Percentiles rank a stretch among this genome's conserved stretches.
Evolutionary conservation across 2,888 invertebrate species (phyloP).

Genomic region (Kryphioiulus occultus): DNA sequence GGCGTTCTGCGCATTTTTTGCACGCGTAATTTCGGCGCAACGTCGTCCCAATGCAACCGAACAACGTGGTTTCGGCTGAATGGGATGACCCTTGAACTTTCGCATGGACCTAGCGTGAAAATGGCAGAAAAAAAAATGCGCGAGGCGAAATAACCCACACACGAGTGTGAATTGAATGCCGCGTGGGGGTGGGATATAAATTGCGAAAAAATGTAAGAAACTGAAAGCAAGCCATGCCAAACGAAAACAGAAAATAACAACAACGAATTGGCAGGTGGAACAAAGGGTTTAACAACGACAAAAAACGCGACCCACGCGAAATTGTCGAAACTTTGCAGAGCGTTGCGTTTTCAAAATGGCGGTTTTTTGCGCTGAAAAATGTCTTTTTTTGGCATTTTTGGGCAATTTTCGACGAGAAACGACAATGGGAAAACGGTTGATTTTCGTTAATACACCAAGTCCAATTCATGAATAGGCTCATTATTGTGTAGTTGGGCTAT

Average conservation of each 20-base stretch:
- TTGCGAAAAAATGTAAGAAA: not conserved
- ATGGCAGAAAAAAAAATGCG: too few relatives aligned
- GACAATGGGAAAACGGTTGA: slow-evolving; percentile 23
- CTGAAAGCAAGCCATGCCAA: not conserved
- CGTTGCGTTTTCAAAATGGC: not conserved
- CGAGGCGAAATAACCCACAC: not conserved
- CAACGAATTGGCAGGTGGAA: not conserved
- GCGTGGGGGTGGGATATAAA: not conserved
- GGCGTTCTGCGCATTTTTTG: not conserved
- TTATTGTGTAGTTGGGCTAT: not conserved
- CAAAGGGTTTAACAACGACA: not conserved
- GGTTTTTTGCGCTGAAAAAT: not conserved
- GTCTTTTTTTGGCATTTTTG: not conserved
- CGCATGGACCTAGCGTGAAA: not conserved
- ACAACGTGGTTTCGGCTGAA: not conserved
- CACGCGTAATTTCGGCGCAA: not conserved
- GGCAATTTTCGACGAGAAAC: not conserved
- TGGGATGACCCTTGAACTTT: not conserved
- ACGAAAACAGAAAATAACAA: not conserved
- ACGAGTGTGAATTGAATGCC: not conserved
- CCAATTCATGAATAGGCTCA: slow-evolving; percentile 11
- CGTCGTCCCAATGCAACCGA: not conserved
- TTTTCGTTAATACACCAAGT: not conserved
- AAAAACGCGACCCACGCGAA: not conserved
- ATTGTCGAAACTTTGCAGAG: not conserved